Conservation (phyloP, 2,113 vertebrate genomes). For the Salminus brasiliensis region DNA sequence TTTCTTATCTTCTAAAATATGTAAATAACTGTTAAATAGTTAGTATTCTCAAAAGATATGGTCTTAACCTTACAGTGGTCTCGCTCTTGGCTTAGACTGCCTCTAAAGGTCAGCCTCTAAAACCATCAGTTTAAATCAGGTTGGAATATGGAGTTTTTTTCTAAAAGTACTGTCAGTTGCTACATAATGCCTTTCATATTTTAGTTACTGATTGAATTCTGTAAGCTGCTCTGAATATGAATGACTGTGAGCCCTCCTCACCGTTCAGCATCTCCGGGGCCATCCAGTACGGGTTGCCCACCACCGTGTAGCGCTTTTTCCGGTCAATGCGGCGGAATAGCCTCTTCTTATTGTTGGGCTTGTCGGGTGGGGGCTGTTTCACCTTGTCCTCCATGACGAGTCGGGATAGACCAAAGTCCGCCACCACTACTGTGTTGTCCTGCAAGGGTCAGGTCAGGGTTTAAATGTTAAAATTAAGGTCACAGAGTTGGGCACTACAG, state of each 20-base stretch:
- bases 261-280: slow-evolving; percentile 98
- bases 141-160: too few species aligned
- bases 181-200: too few species aligned
- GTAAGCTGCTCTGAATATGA: neutral
- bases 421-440: slow-evolving; percentile 96
- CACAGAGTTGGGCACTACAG: too few species aligned
- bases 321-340: slow-evolving; percentile 86
- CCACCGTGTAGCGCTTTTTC: slow-evolving; percentile 95
- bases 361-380: slow-evolving; percentile 80
- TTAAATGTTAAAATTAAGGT: slow-evolving; percentile 7
- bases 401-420: slow-evolving; percentile 92
- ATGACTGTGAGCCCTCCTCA: slow-evolving; percentile 64
- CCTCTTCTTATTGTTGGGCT: slow-evolving; percentile 85
- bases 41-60: too few species aligned
- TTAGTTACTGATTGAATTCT: too few species aligned
- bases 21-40: too few species aligned
- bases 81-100: too few species aligned
- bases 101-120: too few species aligned
- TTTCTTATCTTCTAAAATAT: too few species aligned
- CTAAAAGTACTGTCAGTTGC: too few species aligned
- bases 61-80: too few species aligned
- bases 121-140: too few species aligned
- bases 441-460: slow-evolving; percentile 64
- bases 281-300: slow-evolving; percentile 99
- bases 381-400: slow-evolving; percentile 92